Evolutionary conservation across 2,888 invertebrate species (phyloP), one percentile per base, ranked within the genome.

Genomic region (Pachycephus smyrnensis): DNA sequence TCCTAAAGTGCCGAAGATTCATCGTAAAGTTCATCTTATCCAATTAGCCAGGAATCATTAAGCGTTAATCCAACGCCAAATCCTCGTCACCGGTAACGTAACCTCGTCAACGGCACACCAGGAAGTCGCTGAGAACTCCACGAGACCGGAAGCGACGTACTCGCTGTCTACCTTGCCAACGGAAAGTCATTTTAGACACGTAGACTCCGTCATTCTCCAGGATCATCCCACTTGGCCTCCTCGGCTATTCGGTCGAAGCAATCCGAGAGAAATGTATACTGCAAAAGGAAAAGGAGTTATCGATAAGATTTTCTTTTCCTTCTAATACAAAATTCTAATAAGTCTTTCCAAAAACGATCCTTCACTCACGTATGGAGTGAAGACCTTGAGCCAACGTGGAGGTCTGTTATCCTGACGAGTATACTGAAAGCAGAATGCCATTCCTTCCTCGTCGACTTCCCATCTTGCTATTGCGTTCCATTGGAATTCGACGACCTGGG

Each of bases 211-310:
- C 96, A 96, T 92, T 97, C 96, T 75, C 96, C 96, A 74, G 95
- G 95, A 91, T 96, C 96, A 79, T 95, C 94, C 96, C 96, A 97
- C 92, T 95, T 96, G 85, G 95, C 95, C 92, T 99, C 98, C 91
- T 98, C 98, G 91, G 96, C 96, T 94, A 98, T 97, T 93, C 97
- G 94, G 92, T 98, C 98, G 93, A 99, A 98, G 92, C 99, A 98
- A 92, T 98, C 98, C 92, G 96, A 95, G 90, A 98, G 94, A 93
- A 95, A 98, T 89, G 96, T 95, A 89, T 96, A 97, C 97, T 98
- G 94, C 30, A 94, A 94, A 85, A 77, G n/a, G 73, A 82, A 37
- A 85, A 86, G 75, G 74, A 83, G 77, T 79, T 33, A 80, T 80
- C 31, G 11, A 0, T 32, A 12, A 30, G 0, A 1, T 68, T 68